Evolutionary conservation across 2,888 invertebrate species (phyloP), one percentile per base, ranked within the genome.

Genomic region (Pimpla rufipes): DNA sequence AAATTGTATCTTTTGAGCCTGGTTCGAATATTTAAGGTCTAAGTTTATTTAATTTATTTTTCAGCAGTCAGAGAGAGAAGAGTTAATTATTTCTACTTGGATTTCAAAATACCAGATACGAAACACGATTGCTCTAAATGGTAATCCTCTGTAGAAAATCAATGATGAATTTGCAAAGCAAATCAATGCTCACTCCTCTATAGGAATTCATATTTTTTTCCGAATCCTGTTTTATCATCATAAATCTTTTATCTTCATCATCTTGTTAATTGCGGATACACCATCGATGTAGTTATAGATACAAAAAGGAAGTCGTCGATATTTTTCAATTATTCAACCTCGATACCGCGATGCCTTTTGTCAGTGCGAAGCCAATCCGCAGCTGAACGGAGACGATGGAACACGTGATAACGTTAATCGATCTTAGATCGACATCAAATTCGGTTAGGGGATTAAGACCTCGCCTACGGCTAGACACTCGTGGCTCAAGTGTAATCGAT

Each of bases 401-500:
- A 62, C 62, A 70, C 50, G 74, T 57, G 57, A 82, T 83, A 74
- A 71, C 42, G 50, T 71, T 71, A 37, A 75, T 75, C 66, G 75
- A 66, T 62, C 64, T 62, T 68, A 40, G 79, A 76, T 79, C 68
- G 59, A 5, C 73, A 59, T 77, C 18, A 45, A 80, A 80, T 77
- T 80, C 68, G 76, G 80, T 83, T 62, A 68, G 47, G 52, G 47
- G 77, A 76, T 76, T 16, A 29, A 73, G 45, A 35, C 40, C 29
- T 79, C 55, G 37, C 71, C 37, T 50, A 52, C n/a, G 66, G 52
- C 42, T 42, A 42, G 23, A 37, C 45, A 40, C 66, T 57, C 67
- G 47, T 40, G 59, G 71, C 62, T 40, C 67, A 67, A 77, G 73
- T 73, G 67, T 80, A 77, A 80, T 83, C 71, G 76, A 83, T 76